These are phyloP conservation scores for Hemibagrus wyckioides DNA, from an alignment of 2,113 vertebrate species.

Conservation along the genomic window DNA sequence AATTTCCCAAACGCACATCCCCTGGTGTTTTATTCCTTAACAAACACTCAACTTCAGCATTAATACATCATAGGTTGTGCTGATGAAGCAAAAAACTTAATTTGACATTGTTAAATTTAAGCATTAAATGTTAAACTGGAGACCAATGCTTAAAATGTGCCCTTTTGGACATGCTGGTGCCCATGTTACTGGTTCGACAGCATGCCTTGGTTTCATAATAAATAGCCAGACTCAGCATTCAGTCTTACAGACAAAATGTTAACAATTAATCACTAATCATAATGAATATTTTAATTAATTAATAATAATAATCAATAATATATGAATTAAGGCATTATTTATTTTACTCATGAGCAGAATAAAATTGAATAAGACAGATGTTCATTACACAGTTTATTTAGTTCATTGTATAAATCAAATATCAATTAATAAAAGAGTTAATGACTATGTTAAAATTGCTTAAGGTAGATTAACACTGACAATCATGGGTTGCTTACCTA, in stretches of 20 bases:
- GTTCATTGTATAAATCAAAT: not conserved
- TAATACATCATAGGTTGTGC: not conserved
- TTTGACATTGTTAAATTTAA: not conserved
- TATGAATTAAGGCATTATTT: not conserved
- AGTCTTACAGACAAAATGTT: not conserved
- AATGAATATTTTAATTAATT: no score
- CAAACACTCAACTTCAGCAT: not conserved
- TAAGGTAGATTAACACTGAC: not conserved
- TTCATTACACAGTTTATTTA: not conserved
- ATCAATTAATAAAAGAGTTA: not conserved
- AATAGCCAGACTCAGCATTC: not conserved
- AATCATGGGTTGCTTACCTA: not conserved
- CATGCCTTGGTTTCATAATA: not conserved
- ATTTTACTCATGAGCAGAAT: not conserved
- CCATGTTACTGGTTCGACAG: not conserved
- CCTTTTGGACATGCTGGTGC: not conserved
- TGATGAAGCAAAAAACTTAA: not conserved
- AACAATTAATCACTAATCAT: no score
- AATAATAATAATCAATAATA: not conserved
- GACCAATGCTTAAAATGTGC: not conserved
- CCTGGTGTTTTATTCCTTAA: not conserved
- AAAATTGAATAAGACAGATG: not conserved
- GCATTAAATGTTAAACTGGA: not conserved
- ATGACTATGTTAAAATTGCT: not conserved
- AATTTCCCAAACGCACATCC: not conserved